Evolutionary conservation across 1,140 invertebrate genomes (phyloP), one percentile per base, ranked within the genome.

Genomic region (roundworm (Caenorhabditis elegans)): DNA sequence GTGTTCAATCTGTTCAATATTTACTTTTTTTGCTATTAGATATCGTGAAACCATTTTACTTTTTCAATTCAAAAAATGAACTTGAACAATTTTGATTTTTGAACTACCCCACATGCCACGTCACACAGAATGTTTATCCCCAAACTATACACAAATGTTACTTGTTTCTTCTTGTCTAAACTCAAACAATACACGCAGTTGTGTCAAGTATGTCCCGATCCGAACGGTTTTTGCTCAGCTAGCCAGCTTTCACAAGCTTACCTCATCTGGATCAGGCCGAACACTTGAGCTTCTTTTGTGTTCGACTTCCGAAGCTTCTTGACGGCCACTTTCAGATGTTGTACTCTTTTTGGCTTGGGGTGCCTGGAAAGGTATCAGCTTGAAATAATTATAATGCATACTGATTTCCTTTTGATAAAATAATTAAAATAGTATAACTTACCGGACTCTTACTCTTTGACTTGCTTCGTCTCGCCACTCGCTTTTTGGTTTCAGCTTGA

Each of bases 381-480:
- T 53, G 49, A 24, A 22, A 53, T 53, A n/a, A n/a, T n/a, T n/a
- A n/a, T n/a, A n/a, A n/a, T n/a, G n/a, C n/a, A n/a, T n/a, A n/a
- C n/a, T n/a, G n/a, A n/a, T n/a, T n/a, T 48, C 3, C 5, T 48
- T 48, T 28, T 8, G 36, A 70, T 34, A 60, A 28, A 36, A 4
- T 60, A 28, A 4, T 17, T 15, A 13, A 22, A 34, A 39, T 39
- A 8, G 11, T 43, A 0, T 19, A 5, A 76, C 80, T 76, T 11
- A 81, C 80, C 22, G 70, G 80, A 60, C 70, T 76, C 34, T 77
- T 76, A 24, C 75, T 77, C 75, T 82, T 82, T 26, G 43, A 51
- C 43, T 78, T 82, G 26, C 65, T 51, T 39, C 76, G 47, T 48
- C 76, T 77, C 3, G 77, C 77, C 13, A 39, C 24, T 55, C 47